Evolutionary conservation across 1,140 invertebrate genomes (phyloP).

Genomic region (Diploscapter pachys): DNA sequence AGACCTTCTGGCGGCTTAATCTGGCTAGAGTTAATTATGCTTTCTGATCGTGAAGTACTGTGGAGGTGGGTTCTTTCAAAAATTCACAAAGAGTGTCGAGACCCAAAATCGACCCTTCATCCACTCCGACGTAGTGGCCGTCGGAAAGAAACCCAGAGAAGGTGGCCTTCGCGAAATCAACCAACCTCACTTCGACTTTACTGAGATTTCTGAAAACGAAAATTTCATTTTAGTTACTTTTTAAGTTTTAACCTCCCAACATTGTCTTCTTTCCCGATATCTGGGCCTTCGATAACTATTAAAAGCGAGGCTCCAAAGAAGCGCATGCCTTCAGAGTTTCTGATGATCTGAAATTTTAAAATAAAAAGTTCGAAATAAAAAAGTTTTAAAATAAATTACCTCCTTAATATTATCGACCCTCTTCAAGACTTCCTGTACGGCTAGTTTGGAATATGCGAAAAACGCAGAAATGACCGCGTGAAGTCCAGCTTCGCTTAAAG

Average conservation of each 20-base stretch:
- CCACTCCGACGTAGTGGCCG: conserved; percentile 16
- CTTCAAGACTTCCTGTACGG: neutral
- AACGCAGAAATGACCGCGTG: neutral
- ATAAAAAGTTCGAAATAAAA: conserved; percentile 70
- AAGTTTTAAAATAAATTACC: conserved; percentile 65
- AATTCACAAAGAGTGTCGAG: conserved; percentile 1
- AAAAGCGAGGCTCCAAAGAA: conserved; percentile 90
- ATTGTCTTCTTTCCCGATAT: neutral
- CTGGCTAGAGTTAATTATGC: too few species aligned
- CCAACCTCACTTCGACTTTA: conserved; percentile 72
- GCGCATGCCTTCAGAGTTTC: conserved; percentile 74
- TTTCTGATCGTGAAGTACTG: too few species aligned
- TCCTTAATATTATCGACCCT: neutral
- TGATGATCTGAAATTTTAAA: conserved; percentile 77
- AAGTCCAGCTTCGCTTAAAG: neutral
- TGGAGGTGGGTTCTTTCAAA: too few species aligned
- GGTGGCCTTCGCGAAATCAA: conserved; percentile 85
- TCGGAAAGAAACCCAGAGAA: conserved; percentile 60
- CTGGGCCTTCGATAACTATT: conserved; percentile 79
- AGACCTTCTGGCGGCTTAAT: too few species aligned
- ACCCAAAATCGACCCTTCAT: conserved; percentile 26
- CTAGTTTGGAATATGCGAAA: neutral
- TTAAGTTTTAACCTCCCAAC: too few species aligned
- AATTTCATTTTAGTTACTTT: too few species aligned
- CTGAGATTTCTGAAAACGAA: conserved; percentile 1